Evolutionary conservation across 2,113 vertebrate genomes (phyloP).

Genomic region (Numenius arquata): DNA sequence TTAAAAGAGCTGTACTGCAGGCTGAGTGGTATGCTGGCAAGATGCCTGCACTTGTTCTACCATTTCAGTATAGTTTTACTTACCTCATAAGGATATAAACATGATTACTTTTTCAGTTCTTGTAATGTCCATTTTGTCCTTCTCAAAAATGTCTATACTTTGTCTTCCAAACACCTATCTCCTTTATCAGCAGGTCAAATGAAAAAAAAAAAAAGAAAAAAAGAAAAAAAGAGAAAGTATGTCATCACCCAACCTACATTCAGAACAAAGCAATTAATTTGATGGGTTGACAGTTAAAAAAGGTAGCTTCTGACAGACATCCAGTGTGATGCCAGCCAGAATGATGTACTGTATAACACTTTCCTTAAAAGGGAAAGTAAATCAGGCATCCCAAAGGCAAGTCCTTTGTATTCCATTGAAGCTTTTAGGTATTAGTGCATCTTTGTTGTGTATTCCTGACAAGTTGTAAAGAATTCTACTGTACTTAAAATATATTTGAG

Average conservation of each 20-base stretch:
- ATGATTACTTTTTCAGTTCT: constrained; percentile 37
- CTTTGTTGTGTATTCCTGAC: constrained; percentile 33
- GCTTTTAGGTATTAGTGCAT: constrained; percentile 1
- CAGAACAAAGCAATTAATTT: constrained; percentile 58
- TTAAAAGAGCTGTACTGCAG: constrained; percentile 5
- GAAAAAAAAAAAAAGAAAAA: neutral
- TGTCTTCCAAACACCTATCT: neutral
- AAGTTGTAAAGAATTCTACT: neutral
- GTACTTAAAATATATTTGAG: neutral
- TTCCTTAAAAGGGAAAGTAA: constrained; percentile 30
- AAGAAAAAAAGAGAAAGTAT: neutral
- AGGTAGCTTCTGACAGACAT: constrained; percentile 46
- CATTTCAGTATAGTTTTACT: constrained; percentile 36
- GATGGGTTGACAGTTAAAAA: constrained; percentile 50
- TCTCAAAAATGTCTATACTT: neutral
- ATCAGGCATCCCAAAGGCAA: constrained; percentile 32
- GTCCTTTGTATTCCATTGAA: constrained; percentile 21
- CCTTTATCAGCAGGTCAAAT: neutral
- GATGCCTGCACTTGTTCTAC: constrained; percentile 22
- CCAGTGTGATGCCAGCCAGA: constrained; percentile 20
- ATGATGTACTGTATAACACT: neutral
- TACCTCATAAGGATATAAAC: constrained; percentile 39
- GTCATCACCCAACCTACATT: neutral
- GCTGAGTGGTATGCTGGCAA: constrained; percentile 55
- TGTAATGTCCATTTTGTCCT: constrained; percentile 38